Evolutionary conservation across 1,140 invertebrate species (phyloP).

Genomic region (Triops longicaudatus): DNA sequence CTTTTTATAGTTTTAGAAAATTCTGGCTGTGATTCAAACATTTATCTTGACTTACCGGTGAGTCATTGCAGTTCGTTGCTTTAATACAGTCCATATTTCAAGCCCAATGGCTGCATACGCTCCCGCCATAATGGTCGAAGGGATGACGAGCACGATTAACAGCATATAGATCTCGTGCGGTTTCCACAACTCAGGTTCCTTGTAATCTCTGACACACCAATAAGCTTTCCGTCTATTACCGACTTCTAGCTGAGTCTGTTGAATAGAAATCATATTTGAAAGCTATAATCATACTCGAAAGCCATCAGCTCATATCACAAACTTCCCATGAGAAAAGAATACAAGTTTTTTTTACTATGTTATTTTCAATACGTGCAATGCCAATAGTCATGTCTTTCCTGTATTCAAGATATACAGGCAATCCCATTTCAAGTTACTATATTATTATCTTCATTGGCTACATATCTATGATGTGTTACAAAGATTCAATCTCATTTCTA

Average conservation of each 20-base stretch:
- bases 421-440: not conserved
- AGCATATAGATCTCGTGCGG: conserved; percentile 60
- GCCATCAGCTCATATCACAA: too few relatives aligned
- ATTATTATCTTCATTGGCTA: not conserved
- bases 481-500: not conserved
- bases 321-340: too few relatives aligned
- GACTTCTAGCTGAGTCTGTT: conserved; percentile 48
- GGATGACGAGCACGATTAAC: conserved; percentile 52
- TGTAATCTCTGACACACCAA: conserved; percentile 54
- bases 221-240: conserved; percentile 44
- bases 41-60: conserved; percentile 38
- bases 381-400: too few relatives aligned
- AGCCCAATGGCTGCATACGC: conserved; percentile 57
- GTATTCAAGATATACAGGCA: too few relatives aligned
- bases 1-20: not conserved
- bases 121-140: conserved; percentile 53
- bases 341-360: too few relatives aligned
- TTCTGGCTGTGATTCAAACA: not conserved
- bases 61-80: conserved; percentile 48
- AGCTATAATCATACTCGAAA: not conserved
- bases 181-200: conserved; percentile 43
- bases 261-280: conserved; percentile 22
- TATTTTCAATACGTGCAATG: too few relatives aligned
- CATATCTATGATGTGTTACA: not conserved
- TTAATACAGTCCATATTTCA: conserved; percentile 55